Evolutionary conservation across 1,140 invertebrate species (phyloP).

Genomic region (Chelonus insularis): DNA sequence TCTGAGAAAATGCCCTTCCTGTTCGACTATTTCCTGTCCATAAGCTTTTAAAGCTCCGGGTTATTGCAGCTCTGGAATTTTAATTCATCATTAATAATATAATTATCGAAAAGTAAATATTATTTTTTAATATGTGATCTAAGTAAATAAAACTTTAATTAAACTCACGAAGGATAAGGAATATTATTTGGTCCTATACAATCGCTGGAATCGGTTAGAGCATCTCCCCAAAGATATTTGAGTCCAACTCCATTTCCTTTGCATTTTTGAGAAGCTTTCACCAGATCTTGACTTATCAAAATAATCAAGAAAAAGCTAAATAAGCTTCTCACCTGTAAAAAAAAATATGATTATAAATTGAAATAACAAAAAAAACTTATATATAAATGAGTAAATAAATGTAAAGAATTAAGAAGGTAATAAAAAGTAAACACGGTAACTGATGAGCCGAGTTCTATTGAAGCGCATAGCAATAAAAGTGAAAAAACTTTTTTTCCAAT

Average conservation of each 20-base stretch:
- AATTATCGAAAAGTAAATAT: too few species aligned
- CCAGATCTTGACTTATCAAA: constrained; percentile 25
- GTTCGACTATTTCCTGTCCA: constrained; percentile 66
- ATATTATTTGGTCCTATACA: constrained; percentile 79
- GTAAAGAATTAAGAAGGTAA: too few species aligned
- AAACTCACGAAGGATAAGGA: constrained; percentile 80
- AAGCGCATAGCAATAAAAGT: too few species aligned
- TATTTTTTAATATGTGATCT: too few species aligned
- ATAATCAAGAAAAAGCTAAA: constrained; percentile 43
- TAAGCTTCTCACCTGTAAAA: constrained; percentile 47
- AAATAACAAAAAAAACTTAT: constrained; percentile 23
- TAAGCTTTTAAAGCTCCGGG: constrained; percentile 64
- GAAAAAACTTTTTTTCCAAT: background rate
- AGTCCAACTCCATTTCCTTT: constrained; percentile 63
- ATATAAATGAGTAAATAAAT: too few species aligned
- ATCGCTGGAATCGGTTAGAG: constrained; percentile 72
- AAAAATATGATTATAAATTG: background rate
- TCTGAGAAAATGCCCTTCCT: constrained; percentile 62
- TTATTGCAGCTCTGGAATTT: constrained; percentile 70
- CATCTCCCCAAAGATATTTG: constrained; percentile 85
- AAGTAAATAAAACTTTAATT: too few species aligned
- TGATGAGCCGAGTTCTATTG: too few species aligned
- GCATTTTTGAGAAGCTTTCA: constrained; percentile 58
- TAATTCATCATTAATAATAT: too few species aligned
- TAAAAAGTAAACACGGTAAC: too few species aligned